phyloP scores from a whole-genome alignment of 2,888 invertebrate species.

The Agrochola lychnidis region DNA sequence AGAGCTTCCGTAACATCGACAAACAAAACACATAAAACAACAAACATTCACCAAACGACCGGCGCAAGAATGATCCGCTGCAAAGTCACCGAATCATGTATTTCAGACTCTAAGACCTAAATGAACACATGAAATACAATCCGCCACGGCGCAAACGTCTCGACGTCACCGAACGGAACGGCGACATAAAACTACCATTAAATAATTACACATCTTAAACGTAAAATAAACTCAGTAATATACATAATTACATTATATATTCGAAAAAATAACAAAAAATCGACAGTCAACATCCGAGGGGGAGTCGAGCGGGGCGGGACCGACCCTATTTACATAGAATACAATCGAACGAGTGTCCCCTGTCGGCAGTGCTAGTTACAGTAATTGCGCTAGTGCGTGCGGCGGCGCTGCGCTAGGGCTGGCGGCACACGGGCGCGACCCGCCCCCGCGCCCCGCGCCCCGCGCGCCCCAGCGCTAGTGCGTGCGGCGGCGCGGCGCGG shows the following conservation, averaged over 20 bases:
- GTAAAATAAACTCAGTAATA: slow-evolving; percentile 90
- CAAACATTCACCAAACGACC: slow-evolving; percentile 86
- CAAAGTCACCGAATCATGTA: slow-evolving; percentile 82
- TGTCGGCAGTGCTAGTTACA: slow-evolving; percentile 64
- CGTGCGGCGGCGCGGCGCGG: slow-evolving; percentile 32
- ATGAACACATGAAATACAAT: slow-evolving; percentile 90
- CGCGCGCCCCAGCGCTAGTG: slow-evolving; percentile 32
- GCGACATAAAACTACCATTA: slow-evolving; percentile 82
- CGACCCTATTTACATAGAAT: slow-evolving; percentile 70
- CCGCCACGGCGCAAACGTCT: slow-evolving; percentile 79
- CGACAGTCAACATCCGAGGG: slow-evolving; percentile 75
- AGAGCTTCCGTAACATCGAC: slow-evolving; percentile 84
- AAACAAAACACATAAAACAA: slow-evolving; percentile 89
- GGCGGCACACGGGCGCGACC: slow-evolving; percentile 86
- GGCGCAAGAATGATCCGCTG: slow-evolving; percentile 82
- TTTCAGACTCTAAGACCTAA: slow-evolving; percentile 89
- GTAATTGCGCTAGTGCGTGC: slow-evolving; percentile 64
- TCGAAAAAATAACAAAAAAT: slow-evolving; percentile 86
- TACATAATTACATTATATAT: slow-evolving; percentile 91
- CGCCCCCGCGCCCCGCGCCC: neutral
- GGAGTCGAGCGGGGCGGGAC: slow-evolving; percentile 45
- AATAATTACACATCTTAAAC: slow-evolving; percentile 89
- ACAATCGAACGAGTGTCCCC: slow-evolving; percentile 60
- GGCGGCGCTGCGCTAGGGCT: slow-evolving; percentile 70
- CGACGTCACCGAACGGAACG: slow-evolving; percentile 77